phyloP scores from a whole-genome alignment of 2,797 vertebrate genomes.

The Anguilla megastoma region DNA sequence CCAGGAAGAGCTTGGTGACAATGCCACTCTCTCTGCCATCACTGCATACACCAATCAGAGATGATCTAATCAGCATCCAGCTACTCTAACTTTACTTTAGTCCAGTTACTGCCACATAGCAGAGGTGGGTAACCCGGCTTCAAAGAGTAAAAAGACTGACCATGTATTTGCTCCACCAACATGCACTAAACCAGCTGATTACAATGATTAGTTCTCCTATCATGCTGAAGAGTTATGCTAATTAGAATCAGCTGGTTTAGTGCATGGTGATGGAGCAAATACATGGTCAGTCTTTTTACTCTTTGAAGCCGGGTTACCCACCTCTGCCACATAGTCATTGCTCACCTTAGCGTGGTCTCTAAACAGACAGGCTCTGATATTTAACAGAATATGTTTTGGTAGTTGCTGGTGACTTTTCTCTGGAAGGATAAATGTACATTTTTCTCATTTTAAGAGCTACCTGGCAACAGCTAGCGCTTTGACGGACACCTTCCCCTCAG shows the following conservation, averaged over 20 bases:
- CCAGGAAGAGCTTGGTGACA: slow-evolving; percentile 88
- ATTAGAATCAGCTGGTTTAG: too few species aligned
- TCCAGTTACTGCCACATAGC: not conserved
- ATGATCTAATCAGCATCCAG: not conserved
- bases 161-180: too few species aligned
- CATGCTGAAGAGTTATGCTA: too few species aligned
- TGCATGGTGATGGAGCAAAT: too few species aligned
- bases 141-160: too few species aligned
- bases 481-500: slow-evolving; percentile 80
- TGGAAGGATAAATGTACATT: too few species aligned
- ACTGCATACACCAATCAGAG: slow-evolving; percentile 62
- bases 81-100: not conserved
- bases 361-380: not conserved
- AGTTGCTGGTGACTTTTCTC: not conserved
- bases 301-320: too few species aligned
- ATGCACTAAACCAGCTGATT: too few species aligned
- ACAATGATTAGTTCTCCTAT: too few species aligned
- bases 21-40: slow-evolving; percentile 83
- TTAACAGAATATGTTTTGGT: not conserved
- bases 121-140: too few species aligned
- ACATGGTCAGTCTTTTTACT: too few species aligned
- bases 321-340: not conserved
- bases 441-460: slow-evolving; percentile 57
- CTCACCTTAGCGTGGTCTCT: not conserved
- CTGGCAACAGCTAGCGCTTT: slow-evolving; percentile 83